Evolutionary conservation across 2,797 vertebrate genomes (phyloP), one percentile per base, ranked within the genome.

Genomic region (Rhinichthys osculus): DNA sequence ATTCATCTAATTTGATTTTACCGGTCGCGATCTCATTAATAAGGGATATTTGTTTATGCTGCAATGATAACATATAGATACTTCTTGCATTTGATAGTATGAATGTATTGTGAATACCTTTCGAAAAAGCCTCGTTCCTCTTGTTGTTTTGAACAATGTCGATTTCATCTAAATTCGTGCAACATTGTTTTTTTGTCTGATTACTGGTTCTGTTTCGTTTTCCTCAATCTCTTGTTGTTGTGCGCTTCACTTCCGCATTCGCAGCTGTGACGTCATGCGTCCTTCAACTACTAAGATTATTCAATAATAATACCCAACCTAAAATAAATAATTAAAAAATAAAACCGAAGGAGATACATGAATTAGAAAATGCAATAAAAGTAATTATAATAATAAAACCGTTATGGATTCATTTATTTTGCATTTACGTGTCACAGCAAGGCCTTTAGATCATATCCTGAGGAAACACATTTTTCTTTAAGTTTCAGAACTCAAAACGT

Each of bases 211-310:
- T 17, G 72, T 70, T 86, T 84, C 78, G 47, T 7, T 84, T 87
- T 82, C 33, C 67, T 70, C 40, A 33, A 40, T 73, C 57, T 76
- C 73, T 85, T 86, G 84, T 84, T 83, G 70, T 87, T 77, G 84
- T 82, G 84, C 33, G 59, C 13, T 14, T 4, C 1, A 76, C 59
- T 87, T 87, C 86, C 86, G 72, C 42, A 10, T 82, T 78, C 66
- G 79, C 72, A 42, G 33, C 8, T 2, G 5, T 50, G 86, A 84
- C 82, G 86, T 81, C 21, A 21, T 7, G 67, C 3, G n/a, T 21
- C 67, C 16, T 33, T 59, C 14, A 42, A 40, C 44, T 38, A 21
- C 44, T 17, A 50, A 71, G 1, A 10, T 72, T 7, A 10, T 72
- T 7, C 0, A 30, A 33, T 50, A 30, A 50, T 11, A 14, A 40